A percentile compares a stretch with the other conserved stretches of the same genome.
These are phyloP conservation scores for Poeciliopsis paucimaculata DNA, from an alignment of 2,797 vertebrate genomes.

Conservation along the genomic window DNA sequence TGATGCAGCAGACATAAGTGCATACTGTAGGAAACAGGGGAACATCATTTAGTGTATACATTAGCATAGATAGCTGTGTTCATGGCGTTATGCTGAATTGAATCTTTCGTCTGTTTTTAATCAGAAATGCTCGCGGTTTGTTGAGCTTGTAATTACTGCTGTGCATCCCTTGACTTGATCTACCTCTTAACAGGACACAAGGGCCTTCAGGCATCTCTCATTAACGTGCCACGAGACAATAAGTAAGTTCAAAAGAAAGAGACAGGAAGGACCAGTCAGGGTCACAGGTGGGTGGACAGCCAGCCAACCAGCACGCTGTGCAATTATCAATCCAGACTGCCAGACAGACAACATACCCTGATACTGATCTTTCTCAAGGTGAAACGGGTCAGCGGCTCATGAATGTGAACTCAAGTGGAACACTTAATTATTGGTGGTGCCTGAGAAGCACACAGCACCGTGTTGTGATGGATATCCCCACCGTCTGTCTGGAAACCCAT, in stretches of 20 bases:
- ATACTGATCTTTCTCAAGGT: conserved; percentile 49
- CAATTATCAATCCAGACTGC: conserved; percentile 50
- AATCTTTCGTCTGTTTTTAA: not conserved
- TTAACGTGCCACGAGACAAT: conserved; percentile 6
- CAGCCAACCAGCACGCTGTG: conserved; percentile 57
- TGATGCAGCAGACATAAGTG: too few relatives aligned
- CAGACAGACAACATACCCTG: conserved; percentile 66
- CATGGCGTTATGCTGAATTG: not conserved
- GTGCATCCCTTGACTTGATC: not conserved
- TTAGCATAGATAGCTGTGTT: not conserved
- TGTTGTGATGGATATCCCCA: conserved; percentile 37
- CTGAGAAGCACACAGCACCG: conserved; percentile 35
- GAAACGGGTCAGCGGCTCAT: conserved; percentile 53
- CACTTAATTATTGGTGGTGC: conserved; percentile 19
- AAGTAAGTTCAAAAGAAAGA: conserved; percentile 12
- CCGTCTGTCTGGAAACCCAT: conserved; percentile 25
- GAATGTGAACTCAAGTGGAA: not conserved
- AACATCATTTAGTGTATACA: too few relatives aligned
- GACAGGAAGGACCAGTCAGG: conserved; percentile 13
- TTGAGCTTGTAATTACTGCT: not conserved
- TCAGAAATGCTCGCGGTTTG: not conserved
- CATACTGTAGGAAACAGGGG: too few relatives aligned
- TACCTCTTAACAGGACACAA: not conserved
- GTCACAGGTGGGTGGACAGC: conserved; percentile 57
- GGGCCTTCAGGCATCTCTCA: not conserved